Evolutionary conservation across 2,797 vertebrate species (phyloP), one percentile per base, ranked within the genome.

Genomic region (Siniperca scherzeri): DNA sequence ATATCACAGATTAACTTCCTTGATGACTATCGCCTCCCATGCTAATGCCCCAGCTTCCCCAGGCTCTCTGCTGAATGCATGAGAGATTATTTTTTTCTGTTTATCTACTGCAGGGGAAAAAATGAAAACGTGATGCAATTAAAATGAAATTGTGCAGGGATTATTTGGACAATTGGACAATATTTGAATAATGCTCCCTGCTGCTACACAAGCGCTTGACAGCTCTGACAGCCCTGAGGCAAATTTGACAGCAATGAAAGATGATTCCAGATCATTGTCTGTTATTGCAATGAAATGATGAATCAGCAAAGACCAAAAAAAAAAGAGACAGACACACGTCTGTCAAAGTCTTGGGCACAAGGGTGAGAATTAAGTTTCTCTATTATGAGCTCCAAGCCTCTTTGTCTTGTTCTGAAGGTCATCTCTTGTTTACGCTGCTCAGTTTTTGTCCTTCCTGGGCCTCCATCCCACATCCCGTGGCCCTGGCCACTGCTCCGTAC

Each of bases 381-480:
- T 93, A 90, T 91, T 93, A 87, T 89, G 85, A 89, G 90, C 90
- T 83, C 57, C 16, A n/a, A 57, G 83, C 82, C 80, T 87, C 85
- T 87, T 86, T 92, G 88, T 91, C 79, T 90, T 71, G 27, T 69
- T 74, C 70, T 94, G 91, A 95, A 95, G 94, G 95, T 95, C 93
- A 93, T 78, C 72, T 85, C 80, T 80, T 89, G 79, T 89, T 81
- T 80, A 69, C 44, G 60, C 78, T 74, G 87, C 79, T 83, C 86
- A 55, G 79, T 87, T 85, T 89, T 80, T 91, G 87, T 94, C 91
- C 91, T 93, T 93, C 80, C 88, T 74, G 87, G 89, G 92, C 91
- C 74, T 59, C 91, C 46, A 4, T 94, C 91, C 89, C 80, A 70
- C 90, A 89, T 88, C 85, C 84, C 22, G 52, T 86, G 73, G 85